phyloP scores from a whole-genome alignment of 2,888 invertebrate genomes.

The Cheilosia grossa region DNA sequence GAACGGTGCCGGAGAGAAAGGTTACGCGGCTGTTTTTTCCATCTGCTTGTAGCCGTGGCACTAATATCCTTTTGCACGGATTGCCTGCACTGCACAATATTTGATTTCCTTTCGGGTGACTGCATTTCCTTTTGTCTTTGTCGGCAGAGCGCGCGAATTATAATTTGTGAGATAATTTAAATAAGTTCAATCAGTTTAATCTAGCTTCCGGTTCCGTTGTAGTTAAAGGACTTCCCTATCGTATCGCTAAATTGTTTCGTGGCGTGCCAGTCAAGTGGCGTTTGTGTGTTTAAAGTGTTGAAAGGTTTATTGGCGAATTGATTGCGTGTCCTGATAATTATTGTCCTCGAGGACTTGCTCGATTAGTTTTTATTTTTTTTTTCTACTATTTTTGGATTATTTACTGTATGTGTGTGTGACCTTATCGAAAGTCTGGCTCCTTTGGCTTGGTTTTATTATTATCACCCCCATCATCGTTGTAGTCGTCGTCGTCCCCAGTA shows the following conservation, averaged over 20 bases:
- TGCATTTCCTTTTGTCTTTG: background rate
- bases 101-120: constrained; percentile 12
- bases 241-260: constrained; percentile 27
- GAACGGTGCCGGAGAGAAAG: constrained; percentile 49
- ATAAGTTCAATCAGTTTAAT: constrained; percentile 9
- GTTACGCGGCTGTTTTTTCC: constrained; percentile 23
- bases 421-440: background rate
- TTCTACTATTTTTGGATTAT: constrained; percentile 24
- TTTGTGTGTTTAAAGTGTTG: constrained; percentile 27
- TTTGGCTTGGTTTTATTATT: constrained; percentile 27
- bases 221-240: constrained; percentile 29
- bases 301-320: constrained; percentile 62
- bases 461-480: background rate
- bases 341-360: constrained; percentile 28
- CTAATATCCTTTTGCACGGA: constrained; percentile 26
- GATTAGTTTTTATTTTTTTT: background rate
- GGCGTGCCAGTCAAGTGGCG: constrained; percentile 23
- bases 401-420: constrained; percentile 4
- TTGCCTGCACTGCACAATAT: constrained; percentile 17
- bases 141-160: background rate
- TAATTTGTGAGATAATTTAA: background rate
- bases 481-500: background rate
- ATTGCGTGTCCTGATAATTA: constrained; percentile 52
- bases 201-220: constrained; percentile 16
- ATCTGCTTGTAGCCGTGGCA: constrained; percentile 37